Percentiles rank a stretch among this genome's conserved stretches.
These are phyloP conservation scores for Lepidurus arcticus DNA, from an alignment of 1,140 invertebrate genomes.

Conservation along the genomic window DNA sequence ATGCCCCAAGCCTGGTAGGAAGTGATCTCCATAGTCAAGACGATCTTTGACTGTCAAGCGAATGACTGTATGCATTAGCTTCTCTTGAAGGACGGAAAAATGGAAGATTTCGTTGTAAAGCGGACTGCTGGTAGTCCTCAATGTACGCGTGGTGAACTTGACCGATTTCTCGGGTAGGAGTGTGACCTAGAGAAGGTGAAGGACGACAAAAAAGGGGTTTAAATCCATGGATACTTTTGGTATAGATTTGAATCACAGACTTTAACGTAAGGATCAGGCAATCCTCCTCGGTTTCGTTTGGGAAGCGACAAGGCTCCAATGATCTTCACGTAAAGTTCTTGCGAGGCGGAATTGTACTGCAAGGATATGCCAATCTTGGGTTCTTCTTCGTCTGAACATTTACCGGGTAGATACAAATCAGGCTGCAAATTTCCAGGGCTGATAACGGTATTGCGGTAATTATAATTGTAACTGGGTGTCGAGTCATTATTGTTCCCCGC, in stretches of 20 bases:
- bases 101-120: slow-evolving; percentile 24
- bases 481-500: neutral
- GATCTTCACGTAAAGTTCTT: neutral
- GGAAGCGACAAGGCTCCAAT: slow-evolving; percentile 23
- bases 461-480: neutral
- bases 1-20: neutral
- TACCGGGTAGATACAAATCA: slow-evolving; percentile 9
- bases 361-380: slow-evolving; percentile 24
- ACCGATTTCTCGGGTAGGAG: slow-evolving; percentile 24
- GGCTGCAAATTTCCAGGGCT: neutral
- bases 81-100: neutral
- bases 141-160: slow-evolving; percentile 16
- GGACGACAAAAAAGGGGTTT: neutral
- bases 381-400: neutral
- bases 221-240: neutral
- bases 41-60: slow-evolving; percentile 23
- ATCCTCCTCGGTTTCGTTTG: neutral
- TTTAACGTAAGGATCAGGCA: slow-evolving; percentile 29
- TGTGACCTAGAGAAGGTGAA: slow-evolving; percentile 3
- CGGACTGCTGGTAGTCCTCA: slow-evolving; percentile 13
- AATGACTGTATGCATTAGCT: slow-evolving; percentile 20
- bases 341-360: neutral
- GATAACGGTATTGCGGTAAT: neutral
- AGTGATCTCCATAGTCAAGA: neutral
- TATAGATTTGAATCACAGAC: neutral